Percentiles rank a stretch among this genome's conserved stretches.
phyloP scores from a whole-genome alignment of 2,888 invertebrate genomes.

The Caenorhabditis macrosperma region DNA sequence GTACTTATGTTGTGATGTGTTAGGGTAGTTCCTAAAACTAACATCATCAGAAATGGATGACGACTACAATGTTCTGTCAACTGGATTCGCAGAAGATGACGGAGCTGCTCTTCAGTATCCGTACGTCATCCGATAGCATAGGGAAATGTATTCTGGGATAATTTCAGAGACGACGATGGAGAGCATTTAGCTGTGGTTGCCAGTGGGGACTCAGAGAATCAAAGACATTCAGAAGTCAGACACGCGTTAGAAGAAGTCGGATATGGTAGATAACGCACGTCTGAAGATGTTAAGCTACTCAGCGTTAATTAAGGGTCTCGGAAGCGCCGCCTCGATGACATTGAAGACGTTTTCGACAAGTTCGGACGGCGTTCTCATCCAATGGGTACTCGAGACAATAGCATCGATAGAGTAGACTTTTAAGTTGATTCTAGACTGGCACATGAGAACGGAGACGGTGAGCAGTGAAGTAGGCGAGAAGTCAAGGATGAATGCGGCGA shows the following conservation, averaged over 20 bases:
- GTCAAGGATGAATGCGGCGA: conserved; percentile 33
- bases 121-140: conserved; percentile 17
- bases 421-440: conserved; percentile 58
- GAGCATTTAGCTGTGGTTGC: conserved; percentile 33
- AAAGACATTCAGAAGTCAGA: conserved; percentile 16
- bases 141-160: not conserved
- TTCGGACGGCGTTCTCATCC: conserved; percentile 49
- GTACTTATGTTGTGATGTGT: conserved; percentile 10
- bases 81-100: conserved; percentile 34
- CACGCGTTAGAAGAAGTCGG: conserved; percentile 43
- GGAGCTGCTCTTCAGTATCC: conserved; percentile 56
- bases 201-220: conserved; percentile 14
- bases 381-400: too few relatives aligned
- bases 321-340: conserved; percentile 33
- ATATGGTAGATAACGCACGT: not conserved
- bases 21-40: not conserved
- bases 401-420: too few relatives aligned
- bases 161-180: conserved; percentile 41
- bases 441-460: conserved; percentile 41
- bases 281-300: not conserved
- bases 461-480: conserved; percentile 23
- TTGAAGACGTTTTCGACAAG: conserved; percentile 51
- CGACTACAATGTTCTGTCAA: conserved; percentile 61
- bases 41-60: conserved; percentile 46
- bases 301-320: conserved; percentile 10